phyloP scores from a whole-genome alignment of 1,140 invertebrate genomes.

The Heliconius nattereri region DNA sequence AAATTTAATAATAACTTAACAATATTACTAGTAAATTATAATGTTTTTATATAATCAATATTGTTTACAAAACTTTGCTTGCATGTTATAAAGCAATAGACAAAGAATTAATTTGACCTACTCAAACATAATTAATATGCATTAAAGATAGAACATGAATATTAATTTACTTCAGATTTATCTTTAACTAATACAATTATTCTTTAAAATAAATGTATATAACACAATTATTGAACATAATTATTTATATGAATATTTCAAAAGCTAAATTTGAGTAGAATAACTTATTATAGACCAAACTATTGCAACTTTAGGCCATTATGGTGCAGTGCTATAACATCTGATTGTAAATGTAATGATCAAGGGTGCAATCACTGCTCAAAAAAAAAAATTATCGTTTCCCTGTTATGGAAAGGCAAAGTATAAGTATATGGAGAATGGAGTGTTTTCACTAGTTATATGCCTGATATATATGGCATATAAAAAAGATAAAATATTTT shows the following conservation, averaged over 20 bases:
- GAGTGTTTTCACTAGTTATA: too few relatives aligned
- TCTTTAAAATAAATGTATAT: neutral
- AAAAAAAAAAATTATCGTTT: too few relatives aligned
- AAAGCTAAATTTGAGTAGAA: neutral
- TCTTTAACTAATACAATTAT: neutral
- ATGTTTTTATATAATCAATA: neutral
- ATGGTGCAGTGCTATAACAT: too few relatives aligned
- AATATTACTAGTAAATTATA: neutral
- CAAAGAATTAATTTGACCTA: conserved; percentile 3
- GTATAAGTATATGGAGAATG: too few relatives aligned
- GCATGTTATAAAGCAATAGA: neutral
- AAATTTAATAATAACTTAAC: neutral
- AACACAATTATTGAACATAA: neutral
- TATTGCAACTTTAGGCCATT: too few relatives aligned
- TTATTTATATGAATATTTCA: neutral
- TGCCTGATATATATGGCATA: too few relatives aligned
- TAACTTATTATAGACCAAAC: too few relatives aligned
- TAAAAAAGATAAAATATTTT: too few relatives aligned
- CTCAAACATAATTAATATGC: neutral
- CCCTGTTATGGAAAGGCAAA: too few relatives aligned
- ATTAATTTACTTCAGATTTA: neutral
- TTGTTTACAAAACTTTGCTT: neutral
- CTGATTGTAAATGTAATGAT: too few relatives aligned
- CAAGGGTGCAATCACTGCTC: too few relatives aligned
- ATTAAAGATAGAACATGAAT: neutral